These are phyloP conservation scores for Gnathonemus longibarbis DNA, from an alignment of 2,113 vertebrate genomes.

Conservation along the genomic window DNA sequence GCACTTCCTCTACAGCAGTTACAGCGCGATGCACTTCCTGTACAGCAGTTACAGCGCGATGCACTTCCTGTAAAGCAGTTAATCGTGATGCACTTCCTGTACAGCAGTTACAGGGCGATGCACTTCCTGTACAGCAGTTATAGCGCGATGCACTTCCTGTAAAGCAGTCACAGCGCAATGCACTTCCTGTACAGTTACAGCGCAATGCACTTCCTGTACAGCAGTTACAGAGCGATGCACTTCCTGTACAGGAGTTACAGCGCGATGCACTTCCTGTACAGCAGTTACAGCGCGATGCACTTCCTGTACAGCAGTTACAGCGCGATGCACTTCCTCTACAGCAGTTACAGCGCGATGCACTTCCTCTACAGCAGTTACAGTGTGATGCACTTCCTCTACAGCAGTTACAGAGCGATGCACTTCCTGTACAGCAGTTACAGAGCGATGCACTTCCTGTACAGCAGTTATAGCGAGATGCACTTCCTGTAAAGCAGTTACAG, in stretches of 20 bases:
- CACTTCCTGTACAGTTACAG: too few species aligned
- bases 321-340: background rate
- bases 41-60: background rate
- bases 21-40: background rate
- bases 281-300: background rate
- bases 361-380: too few species aligned
- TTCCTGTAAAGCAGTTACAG: background rate
- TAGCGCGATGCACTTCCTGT: too few species aligned
- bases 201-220: background rate
- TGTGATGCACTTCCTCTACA: too few species aligned
- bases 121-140: too few species aligned
- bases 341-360: too few species aligned
- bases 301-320: background rate
- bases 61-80: background rate
- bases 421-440: too few species aligned
- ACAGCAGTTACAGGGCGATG: background rate
- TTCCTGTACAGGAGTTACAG: background rate
- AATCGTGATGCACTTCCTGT: background rate
- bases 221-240: background rate
- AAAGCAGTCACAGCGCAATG: too few species aligned
- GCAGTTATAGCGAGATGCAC: background rate
- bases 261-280: background rate
- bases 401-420: too few species aligned
- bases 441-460: too few species aligned
- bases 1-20: background rate